phyloP scores from a whole-genome alignment of 2,113 vertebrate genomes.

The Sterrhoptilus dennistouni region DNA sequence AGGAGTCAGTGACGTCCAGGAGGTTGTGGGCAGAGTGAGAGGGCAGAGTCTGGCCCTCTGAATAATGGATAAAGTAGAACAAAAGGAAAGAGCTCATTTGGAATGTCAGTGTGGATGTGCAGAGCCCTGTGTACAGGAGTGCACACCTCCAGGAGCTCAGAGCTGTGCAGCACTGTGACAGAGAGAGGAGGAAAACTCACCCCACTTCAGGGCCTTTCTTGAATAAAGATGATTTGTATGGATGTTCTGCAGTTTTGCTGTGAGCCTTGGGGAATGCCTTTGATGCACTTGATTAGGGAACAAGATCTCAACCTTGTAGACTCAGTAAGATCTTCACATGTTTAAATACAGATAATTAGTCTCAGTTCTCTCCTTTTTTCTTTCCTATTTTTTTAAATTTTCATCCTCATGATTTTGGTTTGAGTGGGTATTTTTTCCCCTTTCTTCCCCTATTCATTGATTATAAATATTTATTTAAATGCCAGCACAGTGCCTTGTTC shows the following conservation, averaged over 20 bases:
- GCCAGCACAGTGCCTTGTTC: background rate
- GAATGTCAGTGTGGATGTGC: background rate
- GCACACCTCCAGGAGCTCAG: background rate
- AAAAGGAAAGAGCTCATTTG: background rate
- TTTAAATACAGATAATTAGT: conserved; percentile 61
- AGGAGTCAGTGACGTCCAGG: background rate
- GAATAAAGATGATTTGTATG: conserved; percentile 14
- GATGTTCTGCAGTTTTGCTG: conserved; percentile 31
- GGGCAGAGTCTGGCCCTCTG: conserved; percentile 12
- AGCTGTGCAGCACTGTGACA: background rate
- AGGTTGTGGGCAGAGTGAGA: background rate
- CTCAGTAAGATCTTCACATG: conserved; percentile 2
- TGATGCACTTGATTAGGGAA: conserved; percentile 32
- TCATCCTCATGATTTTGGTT: background rate
- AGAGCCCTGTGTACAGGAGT: background rate
- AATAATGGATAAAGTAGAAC: conserved; percentile 21
- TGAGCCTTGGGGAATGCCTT: conserved; percentile 33
- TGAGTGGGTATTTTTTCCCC: background rate
- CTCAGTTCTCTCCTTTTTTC: background rate
- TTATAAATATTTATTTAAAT: conserved; percentile 4
- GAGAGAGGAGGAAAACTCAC: background rate
- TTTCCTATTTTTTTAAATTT: background rate
- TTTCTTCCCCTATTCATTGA: background rate
- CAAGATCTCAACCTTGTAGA: conserved; percentile 22
- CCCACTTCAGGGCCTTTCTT: background rate